Percentiles rank a stretch among this genome's conserved stretches.
Evolutionary conservation across 2,888 invertebrate species (phyloP).

Genomic region (Homarus gammarus): DNA sequence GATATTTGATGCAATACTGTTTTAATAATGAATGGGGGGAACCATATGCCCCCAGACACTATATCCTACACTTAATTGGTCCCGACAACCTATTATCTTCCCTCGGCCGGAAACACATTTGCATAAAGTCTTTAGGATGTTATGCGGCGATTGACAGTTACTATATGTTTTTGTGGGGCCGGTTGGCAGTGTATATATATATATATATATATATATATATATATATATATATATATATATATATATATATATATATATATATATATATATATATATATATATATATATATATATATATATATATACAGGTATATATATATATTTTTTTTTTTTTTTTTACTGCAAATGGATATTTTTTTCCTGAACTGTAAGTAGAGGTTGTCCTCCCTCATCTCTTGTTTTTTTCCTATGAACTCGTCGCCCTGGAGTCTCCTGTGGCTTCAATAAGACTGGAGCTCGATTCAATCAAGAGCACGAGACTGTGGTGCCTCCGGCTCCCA

Average conservation of each 20-base stretch:
- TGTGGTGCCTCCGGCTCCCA: too few relatives aligned
- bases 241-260: constrained; percentile 29
- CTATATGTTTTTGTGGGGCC: not conserved
- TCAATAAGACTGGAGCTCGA: too few relatives aligned
- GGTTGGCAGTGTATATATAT: not conserved
- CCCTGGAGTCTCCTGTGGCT: too few relatives aligned
- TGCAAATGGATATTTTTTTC: too few relatives aligned
- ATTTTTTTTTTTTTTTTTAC: not conserved
- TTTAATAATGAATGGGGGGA: constrained; percentile 44
- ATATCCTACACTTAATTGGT: constrained; percentile 61
- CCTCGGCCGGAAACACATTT: constrained; percentile 36
- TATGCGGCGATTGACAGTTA: not conserved
- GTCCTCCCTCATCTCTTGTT: too few relatives aligned
- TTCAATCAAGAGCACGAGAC: too few relatives aligned
- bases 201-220: constrained; percentile 24
- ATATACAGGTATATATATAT: not conserved
- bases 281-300: not conserved
- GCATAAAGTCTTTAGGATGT: constrained; percentile 40
- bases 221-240: constrained; percentile 23
- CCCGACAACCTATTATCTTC: constrained; percentile 48
- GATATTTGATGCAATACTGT: constrained; percentile 40
- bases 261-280: constrained; percentile 1
- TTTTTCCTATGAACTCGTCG: too few relatives aligned
- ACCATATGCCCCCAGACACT: constrained; percentile 54
- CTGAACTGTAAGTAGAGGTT: too few relatives aligned